phyloP scores from a whole-genome alignment of 2,113 vertebrate genomes.

The Chloropsis hardwickii region DNA sequence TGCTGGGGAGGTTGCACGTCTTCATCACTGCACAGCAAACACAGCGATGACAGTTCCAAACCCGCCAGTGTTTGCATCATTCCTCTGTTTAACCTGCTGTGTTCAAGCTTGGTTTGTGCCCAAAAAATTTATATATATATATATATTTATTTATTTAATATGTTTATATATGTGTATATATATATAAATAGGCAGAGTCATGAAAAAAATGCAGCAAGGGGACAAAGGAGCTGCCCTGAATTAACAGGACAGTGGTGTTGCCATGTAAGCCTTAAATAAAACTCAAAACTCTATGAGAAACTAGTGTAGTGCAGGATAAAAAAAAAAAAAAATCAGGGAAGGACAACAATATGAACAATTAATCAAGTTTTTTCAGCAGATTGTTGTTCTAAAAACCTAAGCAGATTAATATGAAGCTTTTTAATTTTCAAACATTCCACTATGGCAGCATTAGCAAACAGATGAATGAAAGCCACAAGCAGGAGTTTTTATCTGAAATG shows the following conservation, averaged over 20 bases:
- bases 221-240: not conserved
- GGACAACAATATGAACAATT: not conserved
- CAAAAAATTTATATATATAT: not conserved
- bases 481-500: not conserved
- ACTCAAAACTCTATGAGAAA: not conserved
- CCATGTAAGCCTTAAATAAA: not conserved
- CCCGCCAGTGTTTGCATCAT: not conserved
- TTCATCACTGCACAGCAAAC: slow-evolving; percentile 39
- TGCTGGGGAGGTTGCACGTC: slow-evolving; percentile 11
- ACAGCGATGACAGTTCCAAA: slow-evolving; percentile 9
- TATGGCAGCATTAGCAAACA: not conserved
- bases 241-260: not conserved
- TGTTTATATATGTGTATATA: not conserved
- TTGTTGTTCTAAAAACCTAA: not conserved
- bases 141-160: no score
- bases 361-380: not conserved
- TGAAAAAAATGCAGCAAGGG: not conserved
- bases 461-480: not conserved
- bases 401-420: not conserved
- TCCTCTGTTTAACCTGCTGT: slow-evolving; percentile 6
- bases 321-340: not conserved
- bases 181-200: not conserved
- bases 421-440: not conserved
- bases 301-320: not conserved
- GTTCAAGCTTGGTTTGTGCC: not conserved